Evolutionary conservation across 2,113 vertebrate species (phyloP).

Genomic region (Mustelus asterias): DNA sequence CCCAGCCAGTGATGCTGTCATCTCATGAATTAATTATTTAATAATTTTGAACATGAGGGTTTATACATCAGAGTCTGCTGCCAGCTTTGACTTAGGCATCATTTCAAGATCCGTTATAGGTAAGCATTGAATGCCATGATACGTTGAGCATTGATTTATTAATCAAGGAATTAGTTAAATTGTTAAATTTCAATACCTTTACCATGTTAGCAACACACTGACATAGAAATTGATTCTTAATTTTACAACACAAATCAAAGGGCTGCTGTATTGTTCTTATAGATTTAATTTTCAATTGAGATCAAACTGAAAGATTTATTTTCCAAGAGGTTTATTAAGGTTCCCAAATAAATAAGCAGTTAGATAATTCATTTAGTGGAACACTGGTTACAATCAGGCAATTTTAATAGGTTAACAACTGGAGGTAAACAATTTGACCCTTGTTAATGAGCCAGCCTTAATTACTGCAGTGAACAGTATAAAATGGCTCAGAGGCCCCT

Average conservation of each 20-base stretch:
- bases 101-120: background rate
- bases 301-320: background rate
- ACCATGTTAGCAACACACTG: background rate
- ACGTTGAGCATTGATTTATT: background rate
- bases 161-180: too few species aligned
- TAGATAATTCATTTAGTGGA: constrained; percentile 11
- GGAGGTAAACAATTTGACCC: background rate
- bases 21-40: too few species aligned
- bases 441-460: background rate
- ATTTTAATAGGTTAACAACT: background rate
- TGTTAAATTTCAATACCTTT: constrained; percentile 4
- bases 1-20: too few species aligned
- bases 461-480: background rate
- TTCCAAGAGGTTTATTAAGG: constrained; percentile 10
- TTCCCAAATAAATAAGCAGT: background rate
- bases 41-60: background rate
- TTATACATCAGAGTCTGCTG: background rate
- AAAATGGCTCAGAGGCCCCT: background rate
- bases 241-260: background rate
- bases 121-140: background rate
- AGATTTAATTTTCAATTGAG: constrained; percentile 1
- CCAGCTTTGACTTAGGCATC: background rate
- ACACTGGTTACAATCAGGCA: background rate
- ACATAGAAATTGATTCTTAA: background rate
- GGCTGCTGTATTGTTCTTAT: background rate